Evolutionary conservation across 2,797 vertebrate species (phyloP), one percentile per base, ranked within the genome.

Genomic region (Oreochromis mossambicus): DNA sequence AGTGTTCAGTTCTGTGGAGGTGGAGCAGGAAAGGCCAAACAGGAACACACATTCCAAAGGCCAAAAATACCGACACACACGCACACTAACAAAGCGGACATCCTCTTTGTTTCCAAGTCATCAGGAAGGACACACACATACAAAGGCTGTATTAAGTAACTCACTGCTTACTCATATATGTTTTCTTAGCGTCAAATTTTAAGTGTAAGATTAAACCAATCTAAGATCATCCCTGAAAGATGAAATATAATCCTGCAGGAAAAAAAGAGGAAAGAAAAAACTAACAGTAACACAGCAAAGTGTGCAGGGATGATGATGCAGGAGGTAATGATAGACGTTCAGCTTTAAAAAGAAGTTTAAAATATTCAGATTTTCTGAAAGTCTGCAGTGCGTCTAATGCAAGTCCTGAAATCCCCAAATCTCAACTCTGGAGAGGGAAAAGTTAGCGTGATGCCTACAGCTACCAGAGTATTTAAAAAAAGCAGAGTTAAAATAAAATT

Each of bases 131-230:
- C 46, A 75, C 70, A 75, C 24, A 1, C 66, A 70, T 26, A 46
- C 38, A 5, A 29, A 48, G 24, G 6, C 41, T 46, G 38, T 48
- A 0, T 73, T 48, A 11, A 32, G 43, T 75, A 26, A 32, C 29
- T 50, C 17, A 8, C 24, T 75, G 26, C 43, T 75, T 75, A 50
- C 10, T 50, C 15, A 5, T 48, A 1, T 29, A 13, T 48, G 41
- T 73, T 48, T 48, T 12, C 63, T 26, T 8, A 26, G 13, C 8
- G 15, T 70, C 0, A 0, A 17, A 50, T 11, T 75, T n/a, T 0
- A 8, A 50, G 26, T 19, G 43, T 73, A 73, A 13, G 24, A 19
- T 48, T 12, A 29, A 73, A 19, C 70, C 12, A 75, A 13, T 29
- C 24, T 50, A 0, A 75, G 19, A 50, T 50, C 6, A 50, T 75